Evolutionary conservation across 2,797 vertebrate genomes (phyloP).

Genomic region (Clamator glandarius): DNA sequence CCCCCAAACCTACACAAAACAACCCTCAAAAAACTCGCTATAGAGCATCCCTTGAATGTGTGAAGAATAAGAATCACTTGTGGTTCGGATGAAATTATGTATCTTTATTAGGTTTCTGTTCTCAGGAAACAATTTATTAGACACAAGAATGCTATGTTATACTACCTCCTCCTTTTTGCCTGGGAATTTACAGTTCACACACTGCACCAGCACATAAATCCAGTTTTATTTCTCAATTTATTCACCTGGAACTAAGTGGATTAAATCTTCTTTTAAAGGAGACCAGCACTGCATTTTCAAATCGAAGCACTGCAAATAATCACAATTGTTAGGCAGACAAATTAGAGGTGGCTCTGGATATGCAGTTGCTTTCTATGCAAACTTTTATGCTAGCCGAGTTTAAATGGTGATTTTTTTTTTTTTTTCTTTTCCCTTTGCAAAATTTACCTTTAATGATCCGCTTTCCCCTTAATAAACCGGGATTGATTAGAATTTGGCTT

Average conservation of each 20-base stretch:
- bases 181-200: constrained; percentile 62
- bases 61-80: constrained; percentile 7
- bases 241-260: constrained; percentile 78
- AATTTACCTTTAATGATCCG: constrained; percentile 75
- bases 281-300: constrained; percentile 59
- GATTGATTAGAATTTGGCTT: constrained; percentile 74
- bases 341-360: constrained; percentile 35
- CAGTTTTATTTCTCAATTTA: constrained; percentile 77
- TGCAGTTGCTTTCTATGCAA: constrained; percentile 38
- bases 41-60: not conserved
- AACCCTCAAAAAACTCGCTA: not conserved
- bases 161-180: constrained; percentile 66
- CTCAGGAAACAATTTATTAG: constrained; percentile 77
- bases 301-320: constrained; percentile 60
- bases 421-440: not conserved
- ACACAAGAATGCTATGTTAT: constrained; percentile 58
- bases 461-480: constrained; percentile 71
- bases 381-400: constrained; percentile 52
- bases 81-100: constrained; percentile 53
- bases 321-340: constrained; percentile 48
- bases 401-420: constrained; percentile 38
- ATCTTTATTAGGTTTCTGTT: constrained; percentile 71
- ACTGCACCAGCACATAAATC: constrained; percentile 68
- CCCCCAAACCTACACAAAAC: not conserved
- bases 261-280: constrained; percentile 46